Evolutionary conservation across 2,888 invertebrate species (phyloP), one percentile per base, ranked within the genome.

Genomic region (Paralinhomoeus sp.): DNA sequence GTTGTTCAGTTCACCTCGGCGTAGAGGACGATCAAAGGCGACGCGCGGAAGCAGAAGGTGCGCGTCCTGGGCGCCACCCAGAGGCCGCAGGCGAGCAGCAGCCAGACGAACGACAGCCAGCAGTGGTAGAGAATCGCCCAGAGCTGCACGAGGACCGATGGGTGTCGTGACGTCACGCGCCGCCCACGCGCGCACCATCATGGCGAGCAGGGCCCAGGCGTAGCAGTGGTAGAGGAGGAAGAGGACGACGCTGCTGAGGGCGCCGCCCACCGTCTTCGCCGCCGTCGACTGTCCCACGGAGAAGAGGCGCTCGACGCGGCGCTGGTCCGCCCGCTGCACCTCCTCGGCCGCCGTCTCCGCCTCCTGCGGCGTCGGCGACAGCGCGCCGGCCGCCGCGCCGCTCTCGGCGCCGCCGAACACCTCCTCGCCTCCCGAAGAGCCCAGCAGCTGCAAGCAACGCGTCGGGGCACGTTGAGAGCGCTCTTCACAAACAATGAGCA

Each of bases 51-150:
- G 77, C 87, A 87, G 53, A 80, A 79, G 50, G 78, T 77, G 38
- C 91, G 73, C 60, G 91, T 87, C 66, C 87, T 78, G 21, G 87
- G 87, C 51, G 87, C 76, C 72, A 97, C 77, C 93, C 93, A 99
- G 41, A 97, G 73, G 33, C 89, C 68, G 64, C 91, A 84, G 1
- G 91, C 87, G 77, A 82, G 81, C 55, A 97, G 71, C 24, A 97
- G 71, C 41, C 91, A 74, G 22, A 85, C 78, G 63, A 97, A 91
- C 1, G 93, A 85, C 53, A 93, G 70, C 84, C 93, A 93, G 58
- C 87, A 87, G 67, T 91, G 85, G 65, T 84, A 97, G 60, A 89
- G 81, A 61, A 97, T 89, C 61, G 89, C 89, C 93, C 93, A 99
- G 2, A 82, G 80, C 84, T 85, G 64, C 20, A 54, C n/a, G n/a